These are phyloP conservation scores for Druon quercuslanigerum DNA, from an alignment of 1,140 invertebrate genomes.

Conservation along the genomic window DNA sequence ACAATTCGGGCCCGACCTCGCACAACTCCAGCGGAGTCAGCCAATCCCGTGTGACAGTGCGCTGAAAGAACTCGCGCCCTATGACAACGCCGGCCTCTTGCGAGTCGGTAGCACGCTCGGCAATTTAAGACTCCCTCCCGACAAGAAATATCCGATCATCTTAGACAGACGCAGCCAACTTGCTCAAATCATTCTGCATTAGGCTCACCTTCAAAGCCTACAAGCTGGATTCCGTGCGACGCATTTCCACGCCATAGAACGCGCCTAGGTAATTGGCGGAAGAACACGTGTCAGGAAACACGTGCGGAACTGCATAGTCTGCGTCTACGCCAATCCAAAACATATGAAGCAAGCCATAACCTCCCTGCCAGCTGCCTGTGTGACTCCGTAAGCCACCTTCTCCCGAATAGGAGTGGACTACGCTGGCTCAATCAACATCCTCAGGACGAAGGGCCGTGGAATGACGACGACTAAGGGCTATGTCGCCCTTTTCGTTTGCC, in stretches of 20 bases:
- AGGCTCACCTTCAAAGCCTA: too few relatives aligned
- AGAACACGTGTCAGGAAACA: conserved; percentile 45
- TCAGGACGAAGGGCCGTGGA: not conserved
- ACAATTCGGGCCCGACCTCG: too few relatives aligned
- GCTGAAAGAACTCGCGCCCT: too few relatives aligned
- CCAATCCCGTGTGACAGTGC: too few relatives aligned
- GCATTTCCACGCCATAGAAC: conserved; percentile 39
- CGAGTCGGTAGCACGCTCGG: too few relatives aligned
- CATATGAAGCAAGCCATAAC: conserved; percentile 28
- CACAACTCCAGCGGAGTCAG: too few relatives aligned
- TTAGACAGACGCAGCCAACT: too few relatives aligned
- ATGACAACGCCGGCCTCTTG: too few relatives aligned
- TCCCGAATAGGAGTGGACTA: not conserved
- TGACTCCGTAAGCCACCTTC: not conserved
- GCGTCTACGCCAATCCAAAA: not conserved
- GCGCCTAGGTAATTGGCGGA: conserved; percentile 53
- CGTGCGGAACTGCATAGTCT: conserved; percentile 42
- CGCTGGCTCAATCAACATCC: not conserved
- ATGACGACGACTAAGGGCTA: not conserved
- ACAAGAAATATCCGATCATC: too few relatives aligned
- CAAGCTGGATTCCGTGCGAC: conserved; percentile 29
- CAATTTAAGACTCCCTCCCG: too few relatives aligned
- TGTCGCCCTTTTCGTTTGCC: conserved; percentile 37
- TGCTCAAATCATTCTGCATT: too few relatives aligned
- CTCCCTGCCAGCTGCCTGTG: not conserved